Percentiles rank a stretch among this genome's conserved stretches.
phyloP scores from a whole-genome alignment of 2,113 vertebrate species.

The Nesoenas mayeri region DNA sequence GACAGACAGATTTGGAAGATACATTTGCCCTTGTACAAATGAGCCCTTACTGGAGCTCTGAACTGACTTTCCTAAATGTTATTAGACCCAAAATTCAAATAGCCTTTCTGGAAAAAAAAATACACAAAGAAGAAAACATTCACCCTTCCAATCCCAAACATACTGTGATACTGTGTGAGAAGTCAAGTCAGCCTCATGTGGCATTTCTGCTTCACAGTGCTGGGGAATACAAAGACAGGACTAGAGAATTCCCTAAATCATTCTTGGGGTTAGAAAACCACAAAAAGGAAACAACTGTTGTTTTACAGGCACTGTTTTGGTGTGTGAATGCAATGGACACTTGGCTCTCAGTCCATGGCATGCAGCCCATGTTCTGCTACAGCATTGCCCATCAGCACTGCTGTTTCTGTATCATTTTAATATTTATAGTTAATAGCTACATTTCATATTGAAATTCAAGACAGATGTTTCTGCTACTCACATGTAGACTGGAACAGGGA shows the following conservation, averaged over 20 bases:
- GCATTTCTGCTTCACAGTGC: background rate
- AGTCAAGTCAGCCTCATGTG: too few species aligned
- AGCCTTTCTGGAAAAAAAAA: background rate
- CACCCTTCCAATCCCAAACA: too few species aligned
- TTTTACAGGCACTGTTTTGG: background rate
- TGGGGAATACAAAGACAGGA: accelerated
- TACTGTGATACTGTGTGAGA: too few species aligned
- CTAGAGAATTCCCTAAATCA: background rate
- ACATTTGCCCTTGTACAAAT: background rate
- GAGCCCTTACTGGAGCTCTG: background rate
- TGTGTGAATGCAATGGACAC: accelerated
- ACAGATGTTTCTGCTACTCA: background rate
- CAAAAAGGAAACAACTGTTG: background rate
- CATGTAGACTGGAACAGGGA: background rate
- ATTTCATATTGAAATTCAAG: background rate
- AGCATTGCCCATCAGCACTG: background rate
- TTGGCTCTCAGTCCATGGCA: background rate
- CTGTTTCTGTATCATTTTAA: background rate
- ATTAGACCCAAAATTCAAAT: background rate
- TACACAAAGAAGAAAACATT: background rate
- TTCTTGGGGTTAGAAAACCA: background rate
- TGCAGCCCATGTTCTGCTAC: background rate
- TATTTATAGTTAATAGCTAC: background rate
- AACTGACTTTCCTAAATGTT: background rate
- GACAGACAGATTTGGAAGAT: conserved; percentile 21